phyloP scores from a whole-genome alignment of 2,113 vertebrate genomes.

The Epinephelus lanceolatus region DNA sequence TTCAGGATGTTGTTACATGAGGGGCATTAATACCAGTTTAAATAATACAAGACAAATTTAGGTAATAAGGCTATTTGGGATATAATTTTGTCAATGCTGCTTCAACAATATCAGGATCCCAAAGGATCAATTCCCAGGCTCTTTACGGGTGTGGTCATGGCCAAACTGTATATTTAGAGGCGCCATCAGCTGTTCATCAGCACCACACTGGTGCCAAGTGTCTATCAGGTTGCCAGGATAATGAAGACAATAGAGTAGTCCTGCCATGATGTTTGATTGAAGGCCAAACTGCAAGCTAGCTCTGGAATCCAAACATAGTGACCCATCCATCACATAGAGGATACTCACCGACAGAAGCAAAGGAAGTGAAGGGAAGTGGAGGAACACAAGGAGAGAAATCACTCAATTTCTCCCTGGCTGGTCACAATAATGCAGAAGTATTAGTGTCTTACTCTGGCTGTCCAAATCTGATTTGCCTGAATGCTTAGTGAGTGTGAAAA shows the following conservation, averaged over 20 bases:
- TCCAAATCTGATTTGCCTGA: too few relatives aligned
- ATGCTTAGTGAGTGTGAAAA: too few relatives aligned
- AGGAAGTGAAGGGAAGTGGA: neutral
- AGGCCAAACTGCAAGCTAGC: conserved; percentile 28
- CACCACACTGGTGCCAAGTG: neutral
- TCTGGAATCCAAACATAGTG: neutral
- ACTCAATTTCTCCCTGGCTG: neutral
- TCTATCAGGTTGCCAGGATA: conserved; percentile 23
- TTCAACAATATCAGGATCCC: conserved; percentile 8
- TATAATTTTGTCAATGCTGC: conserved; percentile 24
- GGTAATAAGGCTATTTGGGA: neutral
- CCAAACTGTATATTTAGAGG: conserved; percentile 62
- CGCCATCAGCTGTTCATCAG: conserved; percentile 58
- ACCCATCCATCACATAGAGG: neutral
- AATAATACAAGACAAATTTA: neutral
- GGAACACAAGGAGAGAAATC: neutral
- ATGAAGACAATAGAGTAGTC: conserved; percentile 55
- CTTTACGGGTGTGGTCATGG: conserved; percentile 9
- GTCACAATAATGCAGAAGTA: neutral
- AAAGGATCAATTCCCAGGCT: conserved; percentile 11
- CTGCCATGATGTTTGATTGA: conserved; percentile 12
- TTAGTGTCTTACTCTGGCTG: neutral
- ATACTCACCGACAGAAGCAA: neutral
- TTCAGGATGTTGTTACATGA: neutral
- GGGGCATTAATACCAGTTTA: neutral